Evolutionary conservation across 2,888 invertebrate genomes (phyloP).

Genomic region (Rhimphoctona megacephalus): DNA sequence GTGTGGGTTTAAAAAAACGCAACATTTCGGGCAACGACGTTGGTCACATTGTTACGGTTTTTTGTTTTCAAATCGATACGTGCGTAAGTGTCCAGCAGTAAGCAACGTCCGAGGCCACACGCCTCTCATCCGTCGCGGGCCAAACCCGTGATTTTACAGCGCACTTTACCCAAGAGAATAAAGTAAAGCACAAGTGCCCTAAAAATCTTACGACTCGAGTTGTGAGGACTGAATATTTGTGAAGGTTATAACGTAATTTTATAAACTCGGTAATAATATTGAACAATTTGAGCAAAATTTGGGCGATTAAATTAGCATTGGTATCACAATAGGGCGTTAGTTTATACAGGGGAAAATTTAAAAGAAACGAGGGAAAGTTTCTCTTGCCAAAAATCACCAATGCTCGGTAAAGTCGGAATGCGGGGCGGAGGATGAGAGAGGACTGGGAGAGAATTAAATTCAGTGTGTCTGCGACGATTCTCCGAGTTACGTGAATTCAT

Average conservation of each 20-base stretch:
- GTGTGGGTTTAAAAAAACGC: not conserved
- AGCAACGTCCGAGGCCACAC: too few relatives aligned
- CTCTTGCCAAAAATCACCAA: slow-evolving; percentile 43
- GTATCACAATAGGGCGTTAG: slow-evolving; percentile 45
- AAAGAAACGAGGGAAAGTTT: slow-evolving; percentile 45
- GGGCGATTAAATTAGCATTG: slow-evolving; percentile 46
- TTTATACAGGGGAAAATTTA: slow-evolving; percentile 24
- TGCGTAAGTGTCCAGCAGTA: too few relatives aligned
- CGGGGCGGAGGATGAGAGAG: not conserved
- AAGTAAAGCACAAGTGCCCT: not conserved
- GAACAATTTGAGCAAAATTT: slow-evolving; percentile 14
- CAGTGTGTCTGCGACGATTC: slow-evolving; percentile 50
- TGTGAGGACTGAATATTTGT: not conserved
- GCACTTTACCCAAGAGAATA: not conserved
- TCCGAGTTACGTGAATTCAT: slow-evolving; percentile 52
- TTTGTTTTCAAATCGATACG: too few relatives aligned
- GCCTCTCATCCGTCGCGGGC: too few relatives aligned
- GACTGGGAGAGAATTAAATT: slow-evolving; percentile 47
- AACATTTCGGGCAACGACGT: not conserved
- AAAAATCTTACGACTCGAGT: not conserved
- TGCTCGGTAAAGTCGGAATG: slow-evolving; percentile 39
- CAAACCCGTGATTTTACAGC: too few relatives aligned
- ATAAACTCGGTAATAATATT: not conserved
- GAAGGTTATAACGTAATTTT: not conserved
- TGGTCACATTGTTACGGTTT: not conserved